Percentiles rank a stretch among this genome's conserved stretches.
These are phyloP conservation scores for Chrysomallon squamiferum DNA, from an alignment of 1,140 invertebrate genomes.

Conservation along the genomic window DNA sequence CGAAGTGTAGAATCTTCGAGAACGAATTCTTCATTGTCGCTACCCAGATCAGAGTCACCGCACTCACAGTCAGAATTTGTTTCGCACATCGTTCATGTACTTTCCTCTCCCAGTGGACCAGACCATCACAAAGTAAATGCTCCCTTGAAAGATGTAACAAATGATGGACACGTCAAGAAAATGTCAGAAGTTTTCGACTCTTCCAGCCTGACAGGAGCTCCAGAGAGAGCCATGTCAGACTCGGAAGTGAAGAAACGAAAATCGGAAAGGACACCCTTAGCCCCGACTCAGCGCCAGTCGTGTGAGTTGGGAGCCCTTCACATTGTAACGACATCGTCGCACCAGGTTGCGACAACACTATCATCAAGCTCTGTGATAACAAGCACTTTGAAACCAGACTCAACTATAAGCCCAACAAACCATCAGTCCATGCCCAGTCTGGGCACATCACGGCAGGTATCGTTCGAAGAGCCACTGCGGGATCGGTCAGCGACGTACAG, in stretches of 20 bases:
- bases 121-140: conserved; percentile 19
- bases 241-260: conserved; percentile 15
- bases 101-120: conserved; percentile 40
- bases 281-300: conserved; percentile 1
- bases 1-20: conserved; percentile 34
- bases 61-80: conserved; percentile 48
- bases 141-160: conserved; percentile 50
- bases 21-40: conserved; percentile 18
- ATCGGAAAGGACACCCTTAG: not conserved
- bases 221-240: conserved; percentile 35
- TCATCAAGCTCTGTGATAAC: conserved; percentile 13
- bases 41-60: conserved; percentile 41
- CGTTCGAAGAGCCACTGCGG: conserved; percentile 2
- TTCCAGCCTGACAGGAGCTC: conserved; percentile 15
- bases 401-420: conserved; percentile 37
- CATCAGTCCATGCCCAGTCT: conserved; percentile 44
- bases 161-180: conserved; percentile 44
- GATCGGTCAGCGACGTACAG: conserved; percentile 21
- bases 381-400: conserved; percentile 29
- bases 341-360: conserved; percentile 24
- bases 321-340: conserved; percentile 11
- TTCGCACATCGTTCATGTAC: conserved; percentile 41
- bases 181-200: conserved; percentile 38
- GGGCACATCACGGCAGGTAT: not conserved
- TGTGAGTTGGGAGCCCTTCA: not conserved